phyloP scores from a whole-genome alignment of 1,140 invertebrate species.

The Papilio polyxenes region DNA sequence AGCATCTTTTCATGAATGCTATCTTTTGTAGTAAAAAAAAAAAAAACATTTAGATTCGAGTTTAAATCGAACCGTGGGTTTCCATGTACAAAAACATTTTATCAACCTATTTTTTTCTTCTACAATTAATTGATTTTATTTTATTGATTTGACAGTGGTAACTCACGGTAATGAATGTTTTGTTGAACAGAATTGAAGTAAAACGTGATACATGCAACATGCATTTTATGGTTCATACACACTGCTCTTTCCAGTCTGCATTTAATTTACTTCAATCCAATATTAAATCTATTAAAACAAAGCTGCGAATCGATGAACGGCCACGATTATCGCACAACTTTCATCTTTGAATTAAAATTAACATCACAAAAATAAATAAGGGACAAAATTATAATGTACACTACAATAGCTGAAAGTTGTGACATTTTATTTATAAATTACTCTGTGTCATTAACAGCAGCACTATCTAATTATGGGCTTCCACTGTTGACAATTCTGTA shows the following conservation, averaged over 20 bases:
- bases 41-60: not conserved
- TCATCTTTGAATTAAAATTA: constrained; percentile 11
- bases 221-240: not conserved
- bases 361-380: not conserved
- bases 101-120: too few relatives aligned
- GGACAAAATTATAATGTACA: not conserved
- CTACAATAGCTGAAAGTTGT: constrained; percentile 12
- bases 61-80: not conserved
- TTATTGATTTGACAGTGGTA: not conserved
- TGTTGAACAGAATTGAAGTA: not conserved
- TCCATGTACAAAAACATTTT: not conserved
- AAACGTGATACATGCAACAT: not conserved
- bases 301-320: constrained; percentile 32
- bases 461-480: not conserved
- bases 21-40: not conserved
- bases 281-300: not conserved
- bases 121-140: not conserved
- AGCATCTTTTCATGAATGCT: not conserved
- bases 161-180: not conserved
- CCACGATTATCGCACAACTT: constrained; percentile 27
- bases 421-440: not conserved
- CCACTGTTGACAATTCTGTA: not conserved
- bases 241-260: not conserved
- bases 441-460: constrained; percentile 6
- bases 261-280: not conserved